These are phyloP conservation scores for Pachliopta kotzebuea DNA, from an alignment of 2,888 invertebrate genomes.

Conservation along the genomic window DNA sequence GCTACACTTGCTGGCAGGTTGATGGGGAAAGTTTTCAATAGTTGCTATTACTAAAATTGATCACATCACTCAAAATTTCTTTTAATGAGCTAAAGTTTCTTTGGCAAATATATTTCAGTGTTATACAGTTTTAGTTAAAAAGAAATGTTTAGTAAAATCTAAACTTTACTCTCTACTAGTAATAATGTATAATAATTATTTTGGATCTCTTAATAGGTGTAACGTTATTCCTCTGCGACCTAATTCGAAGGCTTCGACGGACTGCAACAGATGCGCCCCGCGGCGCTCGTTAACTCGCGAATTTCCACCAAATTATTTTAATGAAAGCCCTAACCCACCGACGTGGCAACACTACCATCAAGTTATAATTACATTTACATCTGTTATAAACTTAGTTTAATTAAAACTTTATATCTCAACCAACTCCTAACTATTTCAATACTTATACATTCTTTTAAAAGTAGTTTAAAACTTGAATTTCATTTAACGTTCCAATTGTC, in stretches of 20 bases:
- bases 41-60: no score
- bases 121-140: no score
- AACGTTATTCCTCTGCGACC: constrained; percentile 3
- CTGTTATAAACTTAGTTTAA: constrained; percentile 16
- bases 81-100: no score
- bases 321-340: constrained; percentile 26
- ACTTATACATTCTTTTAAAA: no score
- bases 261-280: constrained; percentile 28
- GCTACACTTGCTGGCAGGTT: no score
- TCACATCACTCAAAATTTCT: no score
- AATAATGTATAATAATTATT: not conserved
- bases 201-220: not conserved
- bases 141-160: no score
- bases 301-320: constrained; percentile 28
- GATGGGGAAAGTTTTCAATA: no score
- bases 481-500: no score
- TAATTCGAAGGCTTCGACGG: constrained; percentile 12
- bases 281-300: constrained; percentile 23
- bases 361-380: constrained; percentile 28
- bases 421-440: no score
- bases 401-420: constrained; percentile 4
- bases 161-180: not conserved
- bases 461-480: no score
- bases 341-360: constrained; percentile 9
- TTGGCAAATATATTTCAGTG: no score